Base-by-base conservation (phyloP, 2,888 invertebrate species). In the Petrolisthes manimaculis region DNA sequence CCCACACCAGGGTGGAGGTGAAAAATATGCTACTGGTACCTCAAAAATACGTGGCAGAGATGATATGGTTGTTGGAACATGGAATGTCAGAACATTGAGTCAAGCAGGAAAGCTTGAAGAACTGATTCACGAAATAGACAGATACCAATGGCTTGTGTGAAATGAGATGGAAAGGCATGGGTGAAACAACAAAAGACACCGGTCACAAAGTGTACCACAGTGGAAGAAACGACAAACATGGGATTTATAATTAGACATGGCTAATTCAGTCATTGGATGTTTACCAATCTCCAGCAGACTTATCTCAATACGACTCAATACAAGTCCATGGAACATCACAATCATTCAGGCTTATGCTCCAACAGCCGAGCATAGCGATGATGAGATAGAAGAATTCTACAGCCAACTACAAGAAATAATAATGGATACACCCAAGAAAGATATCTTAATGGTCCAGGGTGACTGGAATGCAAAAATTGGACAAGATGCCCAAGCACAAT, bases 391-490 rank as follows among this genome's bases (percentile, higher is more conserved):
- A 56, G 80, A 80, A 12, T 80, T 80, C 80, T 80, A 80, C 80
- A 80, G n/a, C 21, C 80, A 80, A 55, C 9, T 80, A 18, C 56
- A 80, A 56, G 56, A 80, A 54, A n/a, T 80, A 6, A 80, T 80
- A 8, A 21, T 55, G 8, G 55, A 78, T 14, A 78, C 54, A 18
- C 51, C 51, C 12, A 78, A 37, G 78, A 78, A 78, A 53, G 78
- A 78, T 18, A 78, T 80, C 6, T n/a, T 80, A 4, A 56, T 80
- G 55, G 56, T 80, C 9, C 55, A 80, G 24, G 80, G 54, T 55
- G 80, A 80, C 80, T 80, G 80, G 80, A 80, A 80, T 24, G 80
- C 14, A 21, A 80, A 80, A 21, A 21, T 80, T 14, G 78, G 37
- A 55, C 55, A 54, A 80, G 80, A 80, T 14, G 56, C 56, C 8